A percentile compares a stretch with the other conserved stretches of the same genome.
phyloP scores from a whole-genome alignment of 2,113 vertebrate species.

The Oxyura jamaicensis region DNA sequence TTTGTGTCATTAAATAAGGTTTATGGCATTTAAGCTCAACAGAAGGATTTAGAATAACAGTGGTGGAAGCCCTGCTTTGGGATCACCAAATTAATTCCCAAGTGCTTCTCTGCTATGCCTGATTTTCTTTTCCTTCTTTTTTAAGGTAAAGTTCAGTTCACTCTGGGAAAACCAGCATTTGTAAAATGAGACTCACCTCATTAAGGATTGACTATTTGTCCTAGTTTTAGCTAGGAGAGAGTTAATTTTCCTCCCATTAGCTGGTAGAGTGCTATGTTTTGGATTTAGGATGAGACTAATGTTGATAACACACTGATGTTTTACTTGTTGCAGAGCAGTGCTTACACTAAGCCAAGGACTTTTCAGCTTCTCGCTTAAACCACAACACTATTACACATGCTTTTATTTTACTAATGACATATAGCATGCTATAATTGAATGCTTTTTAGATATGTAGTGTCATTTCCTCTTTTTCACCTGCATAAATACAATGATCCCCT shows the following conservation, averaged over 20 bases:
- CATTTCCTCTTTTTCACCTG: neutral
- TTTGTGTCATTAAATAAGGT: neutral
- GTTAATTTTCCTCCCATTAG: no score
- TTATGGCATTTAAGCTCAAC: neutral
- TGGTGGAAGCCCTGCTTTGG: neutral
- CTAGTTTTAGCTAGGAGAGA: no score
- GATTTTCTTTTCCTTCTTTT: neutral
- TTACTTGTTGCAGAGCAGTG: no score
- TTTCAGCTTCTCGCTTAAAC: no score
- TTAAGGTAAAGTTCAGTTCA: neutral
- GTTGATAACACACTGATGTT: no score
- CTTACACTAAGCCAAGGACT: no score
- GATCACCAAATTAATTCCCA: neutral
- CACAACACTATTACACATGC: neutral
- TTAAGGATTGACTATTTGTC: neutral
- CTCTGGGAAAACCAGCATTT: neutral
- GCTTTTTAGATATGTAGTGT: rapidly evolving
- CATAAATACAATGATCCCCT: neutral
- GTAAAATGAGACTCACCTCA: neutral
- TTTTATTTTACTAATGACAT: neutral
- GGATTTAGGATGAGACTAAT: no score
- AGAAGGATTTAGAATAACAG: neutral
- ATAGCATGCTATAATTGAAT: neutral
- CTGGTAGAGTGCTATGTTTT: no score
- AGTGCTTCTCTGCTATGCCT: neutral